phyloP scores from a whole-genome alignment of 1,140 invertebrate species.

The Polypedilum vanderplanki region DNA sequence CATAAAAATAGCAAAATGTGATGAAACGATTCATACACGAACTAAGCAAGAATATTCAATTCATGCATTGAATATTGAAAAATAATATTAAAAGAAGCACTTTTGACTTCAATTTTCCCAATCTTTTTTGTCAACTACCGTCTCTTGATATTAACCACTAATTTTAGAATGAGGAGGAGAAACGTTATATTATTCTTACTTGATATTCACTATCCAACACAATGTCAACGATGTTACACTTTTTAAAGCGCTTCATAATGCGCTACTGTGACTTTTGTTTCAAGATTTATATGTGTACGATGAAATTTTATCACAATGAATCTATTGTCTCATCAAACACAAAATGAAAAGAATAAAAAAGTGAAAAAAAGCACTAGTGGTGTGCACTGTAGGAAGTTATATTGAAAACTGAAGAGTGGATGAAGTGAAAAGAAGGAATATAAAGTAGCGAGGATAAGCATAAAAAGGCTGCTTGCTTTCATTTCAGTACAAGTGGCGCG shows the following conservation, averaged over 20 bases:
- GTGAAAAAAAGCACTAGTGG: background rate
- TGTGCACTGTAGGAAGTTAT: background rate
- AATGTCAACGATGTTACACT: conserved; percentile 11
- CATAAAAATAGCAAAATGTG: background rate
- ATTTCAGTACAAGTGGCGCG: background rate
- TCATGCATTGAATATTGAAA: background rate
- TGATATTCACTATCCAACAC: conserved; percentile 15
- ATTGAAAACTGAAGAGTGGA: background rate
- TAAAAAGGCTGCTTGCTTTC: background rate
- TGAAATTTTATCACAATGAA: background rate
- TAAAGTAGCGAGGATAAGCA: background rate
- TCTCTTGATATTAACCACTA: background rate
- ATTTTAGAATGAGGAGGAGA: background rate
- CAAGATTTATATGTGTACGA: background rate
- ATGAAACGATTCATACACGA: background rate
- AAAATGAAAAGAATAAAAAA: background rate
- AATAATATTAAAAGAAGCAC: background rate
- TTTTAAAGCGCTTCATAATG: conserved; percentile 21
- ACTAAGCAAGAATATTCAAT: background rate
- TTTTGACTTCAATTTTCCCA: background rate
- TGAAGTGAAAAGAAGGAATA: background rate
- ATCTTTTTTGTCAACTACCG: too few relatives aligned
- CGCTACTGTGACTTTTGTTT: background rate
- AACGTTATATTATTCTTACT: background rate
- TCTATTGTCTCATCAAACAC: background rate